Base-by-base conservation (phyloP, 2,797 vertebrate species). In the Acrossocheilus fasciatus region DNA sequence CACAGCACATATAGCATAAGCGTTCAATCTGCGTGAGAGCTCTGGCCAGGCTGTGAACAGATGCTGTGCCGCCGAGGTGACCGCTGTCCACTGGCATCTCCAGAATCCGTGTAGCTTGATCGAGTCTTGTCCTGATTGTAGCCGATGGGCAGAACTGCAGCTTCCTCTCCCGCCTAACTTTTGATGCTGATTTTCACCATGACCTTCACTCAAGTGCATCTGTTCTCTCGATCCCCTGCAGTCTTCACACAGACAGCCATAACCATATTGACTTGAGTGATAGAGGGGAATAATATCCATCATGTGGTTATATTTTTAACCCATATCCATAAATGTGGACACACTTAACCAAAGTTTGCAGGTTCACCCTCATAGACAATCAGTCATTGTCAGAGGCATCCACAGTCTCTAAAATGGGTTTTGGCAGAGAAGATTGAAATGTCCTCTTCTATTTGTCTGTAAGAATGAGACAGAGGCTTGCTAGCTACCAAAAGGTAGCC, bases 351-450 rank as follows among this genome's bases (percentile, higher is more conserved):
- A 81, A 74, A 88, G 74, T 89, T 82, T 82, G 82, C 62, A 26
- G 62, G 43, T 72, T 83, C 45, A 17, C 64, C 68, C 59, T 75
- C 70, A 30, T 50, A 64, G 77, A 84, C 88, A 52, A 91, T 90
- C 89, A 86, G 89, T 92, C 89, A 91, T 83, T 89, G 89, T 91
- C 89, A 88, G 79, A 80, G 82, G 81, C 70, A 77, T 82, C 83
- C 70, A 79, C 41, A 76, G 57, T 87, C 82, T 70, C 90, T 57
- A 80, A 86, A 91, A 90, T 79, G 68, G 64, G 74, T 68, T 62
- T 82, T 70, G 87, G 87, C 87, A 88, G 39, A 81, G 89, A 90
- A 91, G 89, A 92, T 92, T 92, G 91, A 91, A 91, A 90, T 81
- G 90, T 91, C 92, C 79, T 89, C 76, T 89, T 82, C 84, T 88